Base-by-base conservation (phyloP, 2,888 invertebrate genomes). In the Chrysolina oricalcia region DNA sequence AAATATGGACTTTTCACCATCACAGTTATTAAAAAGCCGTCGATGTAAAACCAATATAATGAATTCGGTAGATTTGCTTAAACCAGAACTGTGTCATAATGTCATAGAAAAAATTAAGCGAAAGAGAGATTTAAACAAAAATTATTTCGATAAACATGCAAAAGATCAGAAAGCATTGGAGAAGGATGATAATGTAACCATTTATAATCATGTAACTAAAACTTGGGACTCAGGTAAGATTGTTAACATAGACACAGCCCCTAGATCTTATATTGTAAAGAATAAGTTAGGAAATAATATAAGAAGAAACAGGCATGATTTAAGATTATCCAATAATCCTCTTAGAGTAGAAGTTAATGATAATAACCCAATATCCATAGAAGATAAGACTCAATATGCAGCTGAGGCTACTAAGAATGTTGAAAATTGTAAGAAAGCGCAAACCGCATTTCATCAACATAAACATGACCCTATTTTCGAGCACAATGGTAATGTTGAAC, bases 101-200 rank as follows among this genome's bases (percentile, higher is more conserved):
- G 27, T 27, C 5, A 27, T 27, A 2, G 27, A n/a, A 27, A 27
- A 27, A 27, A 27, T 27, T 3, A 27, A 27, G 2, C 5, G 5
- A 27, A 27, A 27, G n/a, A 27, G 27, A 27, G 27, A 27, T 27
- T 2, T 27, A 27, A 35, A 35, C 8, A 35, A 35, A 35, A 62
- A 62, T 19, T 62, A 62, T 62, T 21, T 10, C 2, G 27, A 62
- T 27, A 62, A 62, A 13, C 3, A 62, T 23, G 8, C 62, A 23
- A 62, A 23, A 62, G 21, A 6, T 62, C 27, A 21, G 21, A 62
- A 27, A 21, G 5, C 23, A 8, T 62, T 62, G 27, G 15, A 43
- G 13, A 21, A 21, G n/a, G 13, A 62, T 62, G 21, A 27, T 21
- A 62, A 62, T 62, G 62, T 62, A 23, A 62, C 62, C 23, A 23